Conservation (phyloP, 2,888 invertebrate species). For the Lamproptera curius region DNA sequence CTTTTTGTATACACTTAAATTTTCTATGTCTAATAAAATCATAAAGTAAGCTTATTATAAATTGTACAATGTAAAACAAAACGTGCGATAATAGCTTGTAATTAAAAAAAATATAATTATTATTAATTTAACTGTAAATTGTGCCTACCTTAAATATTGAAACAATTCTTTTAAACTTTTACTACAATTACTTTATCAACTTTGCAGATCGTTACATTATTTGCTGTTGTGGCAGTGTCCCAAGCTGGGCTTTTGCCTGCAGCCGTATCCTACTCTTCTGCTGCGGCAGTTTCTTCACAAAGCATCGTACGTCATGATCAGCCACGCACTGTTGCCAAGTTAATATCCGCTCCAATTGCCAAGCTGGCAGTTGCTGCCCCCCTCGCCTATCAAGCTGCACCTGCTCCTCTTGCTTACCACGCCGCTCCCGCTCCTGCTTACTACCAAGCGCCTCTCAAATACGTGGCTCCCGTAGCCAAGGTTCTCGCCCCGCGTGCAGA, state of each 20-base stretch:
- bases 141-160: no score
- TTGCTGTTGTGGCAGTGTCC: slow-evolving; percentile 37
- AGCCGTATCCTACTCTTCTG: slow-evolving; percentile 51
- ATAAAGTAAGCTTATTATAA: no score
- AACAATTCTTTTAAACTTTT: no score
- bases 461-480: slow-evolving; percentile 35
- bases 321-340: slow-evolving; percentile 37
- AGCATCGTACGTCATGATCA: slow-evolving; percentile 52
- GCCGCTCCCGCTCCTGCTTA: slow-evolving; percentile 29
- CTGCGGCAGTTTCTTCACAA: slow-evolving; percentile 50
- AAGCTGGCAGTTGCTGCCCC: slow-evolving; percentile 26
- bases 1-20: no score
- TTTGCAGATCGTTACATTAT: slow-evolving; percentile 34
- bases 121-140: no score
- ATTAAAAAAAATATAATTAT: no score
- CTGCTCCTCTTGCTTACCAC: slow-evolving; percentile 40
- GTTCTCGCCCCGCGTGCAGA: slow-evolving; percentile 36
- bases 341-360: slow-evolving; percentile 33
- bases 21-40: no score
- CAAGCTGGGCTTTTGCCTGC: slow-evolving; percentile 42
- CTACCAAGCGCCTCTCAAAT: slow-evolving; percentile 28
- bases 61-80: no score
- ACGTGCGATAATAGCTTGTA: no score
- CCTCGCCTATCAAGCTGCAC: slow-evolving; percentile 29
- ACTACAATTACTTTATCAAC: slow-evolving; percentile 21